phyloP scores from a whole-genome alignment of 2,888 invertebrate genomes.

The Cyaniris semiargus region DNA sequence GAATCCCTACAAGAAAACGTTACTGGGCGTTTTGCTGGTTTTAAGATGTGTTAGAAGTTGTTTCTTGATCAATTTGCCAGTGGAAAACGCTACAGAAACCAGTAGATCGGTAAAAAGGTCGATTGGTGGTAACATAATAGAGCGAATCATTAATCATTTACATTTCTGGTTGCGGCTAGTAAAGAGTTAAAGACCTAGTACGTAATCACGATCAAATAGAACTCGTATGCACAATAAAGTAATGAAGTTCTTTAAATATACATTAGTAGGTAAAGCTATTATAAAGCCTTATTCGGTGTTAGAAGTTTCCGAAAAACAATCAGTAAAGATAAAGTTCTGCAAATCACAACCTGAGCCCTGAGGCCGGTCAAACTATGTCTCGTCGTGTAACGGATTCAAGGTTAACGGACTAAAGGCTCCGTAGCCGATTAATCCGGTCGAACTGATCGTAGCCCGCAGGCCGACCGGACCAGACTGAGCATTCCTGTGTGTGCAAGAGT shows the following conservation, averaged over 20 bases:
- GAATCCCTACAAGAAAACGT: not conserved
- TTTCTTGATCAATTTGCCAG: not conserved
- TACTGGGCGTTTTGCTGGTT: not conserved
- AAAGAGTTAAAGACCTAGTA: not conserved
- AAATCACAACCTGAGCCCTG: no score
- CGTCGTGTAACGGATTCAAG: no score
- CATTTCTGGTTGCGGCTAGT: not conserved
- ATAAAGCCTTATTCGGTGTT: no score
- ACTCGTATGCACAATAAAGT: not conserved
- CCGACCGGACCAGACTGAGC: no score
- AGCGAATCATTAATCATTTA: constrained; percentile 12
- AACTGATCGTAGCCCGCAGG: no score
- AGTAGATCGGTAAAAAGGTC: not conserved
- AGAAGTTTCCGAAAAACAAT: no score
- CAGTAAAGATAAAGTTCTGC: no score
- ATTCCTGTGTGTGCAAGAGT: no score
- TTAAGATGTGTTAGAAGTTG: not conserved
- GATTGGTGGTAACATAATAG: not conserved
- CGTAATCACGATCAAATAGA: not conserved
- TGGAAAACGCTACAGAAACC: not conserved
- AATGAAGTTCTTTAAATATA: not conserved
- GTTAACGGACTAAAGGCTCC: no score
- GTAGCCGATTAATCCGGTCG: no score
- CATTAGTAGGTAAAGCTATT: no score
- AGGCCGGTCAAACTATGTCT: no score